Evolutionary conservation across 2,113 vertebrate genomes (phyloP).

Genomic region (Lota lota): DNA sequence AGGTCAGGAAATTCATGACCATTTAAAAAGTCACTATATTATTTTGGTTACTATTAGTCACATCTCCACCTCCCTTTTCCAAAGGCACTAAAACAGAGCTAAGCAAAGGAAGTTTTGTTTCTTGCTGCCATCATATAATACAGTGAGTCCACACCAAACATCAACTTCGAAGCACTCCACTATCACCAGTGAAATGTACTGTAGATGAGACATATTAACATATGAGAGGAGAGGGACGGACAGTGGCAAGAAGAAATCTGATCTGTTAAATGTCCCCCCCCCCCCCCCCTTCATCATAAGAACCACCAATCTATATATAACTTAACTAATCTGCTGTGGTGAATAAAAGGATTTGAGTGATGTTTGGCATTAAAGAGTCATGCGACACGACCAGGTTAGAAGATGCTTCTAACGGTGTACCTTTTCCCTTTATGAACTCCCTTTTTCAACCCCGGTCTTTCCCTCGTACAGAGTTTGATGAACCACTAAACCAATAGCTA

Average conservation of each 20-base stretch:
- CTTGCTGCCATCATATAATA: constrained; percentile 7
- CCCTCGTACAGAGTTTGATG: constrained; percentile 25
- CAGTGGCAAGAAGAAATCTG: constrained; percentile 14
- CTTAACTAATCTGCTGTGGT: no score
- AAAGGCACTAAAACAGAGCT: constrained; percentile 57
- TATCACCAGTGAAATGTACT: constrained; percentile 28
- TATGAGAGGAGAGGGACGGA: constrained; percentile 25
- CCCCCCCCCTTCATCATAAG: no score
- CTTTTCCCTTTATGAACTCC: constrained; percentile 44
- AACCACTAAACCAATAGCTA: not conserved
- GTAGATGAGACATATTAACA: constrained; percentile 56
- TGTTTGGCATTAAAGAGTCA: not conserved
- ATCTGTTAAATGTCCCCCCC: not conserved
- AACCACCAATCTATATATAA: no score
- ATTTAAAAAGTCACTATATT: constrained; percentile 25
- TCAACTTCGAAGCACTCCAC: not conserved
- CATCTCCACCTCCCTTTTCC: constrained; percentile 32
- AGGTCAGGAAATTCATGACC: constrained; percentile 21
- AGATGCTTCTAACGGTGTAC: no score
- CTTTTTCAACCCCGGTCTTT: constrained; percentile 45
- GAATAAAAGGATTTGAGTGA: not conserved
- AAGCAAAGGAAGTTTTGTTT: constrained; percentile 5
- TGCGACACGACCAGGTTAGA: no score
- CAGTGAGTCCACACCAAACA: constrained; percentile 27
- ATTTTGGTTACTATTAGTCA: constrained; percentile 63